Evolutionary conservation across 2,888 invertebrate species (phyloP).

Genomic region (Rhagonycha fulva): DNA sequence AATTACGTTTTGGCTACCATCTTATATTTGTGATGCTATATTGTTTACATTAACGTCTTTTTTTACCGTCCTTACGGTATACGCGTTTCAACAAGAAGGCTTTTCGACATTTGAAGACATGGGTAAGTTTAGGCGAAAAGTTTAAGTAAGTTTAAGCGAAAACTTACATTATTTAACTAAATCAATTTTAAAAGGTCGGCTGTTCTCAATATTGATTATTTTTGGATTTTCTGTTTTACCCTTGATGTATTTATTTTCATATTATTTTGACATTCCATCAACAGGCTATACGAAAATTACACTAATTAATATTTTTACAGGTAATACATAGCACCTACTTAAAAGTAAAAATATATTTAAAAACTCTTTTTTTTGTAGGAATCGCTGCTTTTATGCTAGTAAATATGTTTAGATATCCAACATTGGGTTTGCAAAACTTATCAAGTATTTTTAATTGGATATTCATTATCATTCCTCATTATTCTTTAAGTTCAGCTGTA

Average conservation of each 20-base stretch:
- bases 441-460: constrained; percentile 66
- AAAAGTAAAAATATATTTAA: not conserved
- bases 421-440: constrained; percentile 61
- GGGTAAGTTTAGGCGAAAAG: constrained; percentile 55
- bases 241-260: constrained; percentile 70
- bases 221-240: constrained; percentile 77
- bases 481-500: constrained; percentile 60
- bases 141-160: not conserved
- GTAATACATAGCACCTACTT: constrained; percentile 51
- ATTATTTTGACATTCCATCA: constrained; percentile 71
- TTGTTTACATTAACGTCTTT: constrained; percentile 64
- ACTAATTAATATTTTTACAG: constrained; percentile 73
- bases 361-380: constrained; percentile 56
- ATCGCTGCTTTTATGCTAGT: constrained; percentile 73
- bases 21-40: constrained; percentile 69
- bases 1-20: constrained; percentile 69
- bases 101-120: constrained; percentile 59
- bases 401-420: constrained; percentile 65
- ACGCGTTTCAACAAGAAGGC: constrained; percentile 68
- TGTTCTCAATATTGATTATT: constrained; percentile 66
- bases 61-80: constrained; percentile 63
- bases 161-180: not conserved
- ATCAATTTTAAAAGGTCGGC: constrained; percentile 55
- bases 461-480: constrained; percentile 74
- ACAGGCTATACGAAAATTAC: constrained; percentile 75